Evolutionary conservation across 2,888 invertebrate species (phyloP).

Genomic region (Drosophila colorata): DNA sequence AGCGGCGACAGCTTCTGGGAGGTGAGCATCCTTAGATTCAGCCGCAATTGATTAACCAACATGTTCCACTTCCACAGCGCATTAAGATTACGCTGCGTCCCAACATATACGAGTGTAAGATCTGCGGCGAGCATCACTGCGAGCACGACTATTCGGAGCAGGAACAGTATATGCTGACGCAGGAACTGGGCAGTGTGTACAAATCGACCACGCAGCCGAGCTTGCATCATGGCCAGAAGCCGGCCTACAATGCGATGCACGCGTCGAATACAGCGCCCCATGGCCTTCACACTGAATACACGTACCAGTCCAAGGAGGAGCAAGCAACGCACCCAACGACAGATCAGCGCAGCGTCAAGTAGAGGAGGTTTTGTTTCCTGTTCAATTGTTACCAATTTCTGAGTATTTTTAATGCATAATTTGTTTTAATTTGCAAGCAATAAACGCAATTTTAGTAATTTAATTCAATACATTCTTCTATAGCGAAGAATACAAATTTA

Average conservation of each 20-base stretch:
- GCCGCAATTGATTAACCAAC: not conserved
- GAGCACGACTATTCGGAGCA: slow-evolving; percentile 87
- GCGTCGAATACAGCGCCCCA: slow-evolving; percentile 48
- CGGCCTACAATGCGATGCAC: slow-evolving; percentile 76
- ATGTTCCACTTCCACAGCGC: slow-evolving; percentile 87
- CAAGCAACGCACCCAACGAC: slow-evolving; percentile 27
- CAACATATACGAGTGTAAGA: slow-evolving; percentile 90
- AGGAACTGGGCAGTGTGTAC: slow-evolving; percentile 81
- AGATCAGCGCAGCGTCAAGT: slow-evolving; percentile 48
- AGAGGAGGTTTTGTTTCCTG: slow-evolving; percentile 29
- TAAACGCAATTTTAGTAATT: slow-evolving; percentile 41
- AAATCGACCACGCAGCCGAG: slow-evolving; percentile 60
- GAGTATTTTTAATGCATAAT: slow-evolving; percentile 61
- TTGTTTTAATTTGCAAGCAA: slow-evolving; percentile 59
- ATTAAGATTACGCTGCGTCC: slow-evolving; percentile 91
- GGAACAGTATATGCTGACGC: slow-evolving; percentile 85
- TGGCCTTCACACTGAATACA: slow-evolving; percentile 55
- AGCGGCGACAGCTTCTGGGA: slow-evolving; percentile 90
- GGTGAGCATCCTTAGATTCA: slow-evolving; percentile 85
- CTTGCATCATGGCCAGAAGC: slow-evolving; percentile 54
- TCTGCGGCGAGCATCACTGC: slow-evolving; percentile 92
- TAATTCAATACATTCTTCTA: not conserved
- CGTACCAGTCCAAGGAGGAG: slow-evolving; percentile 59
- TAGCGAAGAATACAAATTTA: too few species aligned
- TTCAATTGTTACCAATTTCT: slow-evolving; percentile 57